phyloP scores from a whole-genome alignment of 2,797 vertebrate species.

The Petrocephalus schoutedeni region DNA sequence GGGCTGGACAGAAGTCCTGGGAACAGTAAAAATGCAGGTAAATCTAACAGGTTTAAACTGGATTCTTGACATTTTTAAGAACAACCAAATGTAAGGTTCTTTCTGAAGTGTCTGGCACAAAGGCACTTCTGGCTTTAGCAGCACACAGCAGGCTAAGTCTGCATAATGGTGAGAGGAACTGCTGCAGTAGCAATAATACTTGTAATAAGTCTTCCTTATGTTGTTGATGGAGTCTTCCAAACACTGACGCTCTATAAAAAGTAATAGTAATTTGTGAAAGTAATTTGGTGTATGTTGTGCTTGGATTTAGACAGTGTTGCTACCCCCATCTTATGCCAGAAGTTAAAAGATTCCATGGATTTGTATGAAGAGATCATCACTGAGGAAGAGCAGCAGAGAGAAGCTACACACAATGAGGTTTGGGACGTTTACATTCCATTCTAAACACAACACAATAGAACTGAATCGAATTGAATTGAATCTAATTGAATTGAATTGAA shows the following conservation, averaged over 20 bases:
- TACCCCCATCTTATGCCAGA: constrained; percentile 45
- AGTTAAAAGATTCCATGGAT: constrained; percentile 74
- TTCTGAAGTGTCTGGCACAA: not conserved
- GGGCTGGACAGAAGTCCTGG: constrained; percentile 65
- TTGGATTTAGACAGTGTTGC: constrained; percentile 19
- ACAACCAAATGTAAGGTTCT: not conserved
- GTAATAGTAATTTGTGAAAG: not conserved
- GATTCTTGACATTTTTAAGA: not conserved
- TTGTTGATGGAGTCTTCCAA: not conserved
- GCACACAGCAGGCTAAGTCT: not conserved
- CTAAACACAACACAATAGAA: not conserved
- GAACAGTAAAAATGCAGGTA: constrained; percentile 60
- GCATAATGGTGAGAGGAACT: not conserved
- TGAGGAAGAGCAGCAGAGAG: constrained; percentile 81
- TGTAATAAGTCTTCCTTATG: not conserved
- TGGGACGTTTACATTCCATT: constrained; percentile 20
- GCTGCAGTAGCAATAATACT: not conserved
- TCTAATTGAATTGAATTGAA: too few relatives aligned
- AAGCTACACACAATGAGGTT: constrained; percentile 79
- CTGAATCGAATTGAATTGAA: not conserved
- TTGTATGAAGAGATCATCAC: constrained; percentile 90
- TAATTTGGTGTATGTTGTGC: not conserved
- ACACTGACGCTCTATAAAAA: not conserved
- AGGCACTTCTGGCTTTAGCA: not conserved
- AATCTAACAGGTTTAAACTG: constrained; percentile 23